Percentiles rank a stretch among this genome's conserved stretches.
These are phyloP conservation scores for Sussaba pulchella DNA, from an alignment of 2,888 invertebrate species.

Conservation along the genomic window DNA sequence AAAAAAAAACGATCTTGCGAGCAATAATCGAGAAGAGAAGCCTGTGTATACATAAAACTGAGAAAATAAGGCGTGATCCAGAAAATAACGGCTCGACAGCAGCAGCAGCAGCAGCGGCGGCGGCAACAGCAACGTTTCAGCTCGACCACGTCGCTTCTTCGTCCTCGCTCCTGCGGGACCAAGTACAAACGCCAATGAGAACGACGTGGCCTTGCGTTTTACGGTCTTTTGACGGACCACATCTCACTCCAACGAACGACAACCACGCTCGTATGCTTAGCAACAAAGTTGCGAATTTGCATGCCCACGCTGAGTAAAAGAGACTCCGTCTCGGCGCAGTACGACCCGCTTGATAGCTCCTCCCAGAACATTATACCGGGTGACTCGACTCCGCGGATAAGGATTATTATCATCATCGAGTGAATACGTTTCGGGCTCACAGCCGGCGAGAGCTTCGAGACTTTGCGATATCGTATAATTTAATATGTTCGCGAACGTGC, in stretches of 20 bases:
- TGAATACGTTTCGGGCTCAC: conserved; percentile 28
- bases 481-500: background rate
- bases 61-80: conserved; percentile 59
- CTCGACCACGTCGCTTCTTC: conserved; percentile 28
- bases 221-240: conserved; percentile 82
- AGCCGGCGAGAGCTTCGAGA: background rate
- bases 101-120: background rate
- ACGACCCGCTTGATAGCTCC: conserved; percentile 38
- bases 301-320: conserved; percentile 72
- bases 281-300: conserved; percentile 82
- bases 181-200: conserved; percentile 54
- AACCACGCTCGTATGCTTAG: conserved; percentile 74
- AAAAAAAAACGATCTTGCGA: background rate
- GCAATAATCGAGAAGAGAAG: conserved; percentile 30
- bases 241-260: conserved; percentile 81
- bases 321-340: conserved; percentile 43
- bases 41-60: conserved; percentile 45
- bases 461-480: background rate
- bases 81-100: conserved; percentile 25
- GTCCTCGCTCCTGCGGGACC: conserved; percentile 32
- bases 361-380: conserved; percentile 25
- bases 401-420: conserved; percentile 60
- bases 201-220: conserved; percentile 71
- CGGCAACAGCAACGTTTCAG: conserved; percentile 45
- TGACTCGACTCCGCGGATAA: conserved; percentile 61